These are phyloP conservation scores for Physella acuta DNA, from an alignment of 1,140 invertebrate genomes.

Conservation along the genomic window DNA sequence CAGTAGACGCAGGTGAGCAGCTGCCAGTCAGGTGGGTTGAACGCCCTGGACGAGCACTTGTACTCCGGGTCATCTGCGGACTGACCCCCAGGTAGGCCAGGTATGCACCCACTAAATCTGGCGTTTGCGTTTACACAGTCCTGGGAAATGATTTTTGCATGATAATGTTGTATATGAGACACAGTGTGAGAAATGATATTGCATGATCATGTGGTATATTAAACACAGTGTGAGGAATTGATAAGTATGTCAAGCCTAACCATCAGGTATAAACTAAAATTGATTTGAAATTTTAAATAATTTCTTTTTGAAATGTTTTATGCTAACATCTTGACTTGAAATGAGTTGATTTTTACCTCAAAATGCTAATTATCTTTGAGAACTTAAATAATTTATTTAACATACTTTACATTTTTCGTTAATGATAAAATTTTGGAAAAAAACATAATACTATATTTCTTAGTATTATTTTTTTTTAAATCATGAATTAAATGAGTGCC, in stretches of 20 bases:
- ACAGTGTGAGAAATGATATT: not conserved
- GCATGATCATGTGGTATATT: not conserved
- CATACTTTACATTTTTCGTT: too few species aligned
- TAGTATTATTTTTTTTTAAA: too few species aligned
- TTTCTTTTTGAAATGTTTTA: not conserved
- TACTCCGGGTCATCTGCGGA: constrained; percentile 26
- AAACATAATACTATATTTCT: too few species aligned
- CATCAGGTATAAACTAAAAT: not conserved
- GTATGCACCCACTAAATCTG: constrained; percentile 39
- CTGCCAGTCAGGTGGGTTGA: constrained; percentile 42
- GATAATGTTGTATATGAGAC: not conserved
- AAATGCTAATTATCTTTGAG: too few species aligned
- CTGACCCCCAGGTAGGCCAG: constrained; percentile 35
- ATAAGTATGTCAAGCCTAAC: not conserved
- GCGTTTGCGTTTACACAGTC: constrained; percentile 34
- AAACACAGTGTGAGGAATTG: not conserved
- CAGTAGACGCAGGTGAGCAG: constrained; percentile 42
- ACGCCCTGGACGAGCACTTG: constrained; percentile 34
- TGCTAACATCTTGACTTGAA: too few species aligned
- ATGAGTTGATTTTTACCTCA: too few species aligned
- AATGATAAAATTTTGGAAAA: too few species aligned
- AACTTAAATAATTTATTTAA: too few species aligned
- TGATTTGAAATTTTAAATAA: not conserved
- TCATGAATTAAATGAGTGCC: too few species aligned
- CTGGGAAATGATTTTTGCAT: constrained; percentile 24